These are phyloP conservation scores for Phycodurus eques DNA, from an alignment of 2,113 vertebrate species.

Conservation along the genomic window DNA sequence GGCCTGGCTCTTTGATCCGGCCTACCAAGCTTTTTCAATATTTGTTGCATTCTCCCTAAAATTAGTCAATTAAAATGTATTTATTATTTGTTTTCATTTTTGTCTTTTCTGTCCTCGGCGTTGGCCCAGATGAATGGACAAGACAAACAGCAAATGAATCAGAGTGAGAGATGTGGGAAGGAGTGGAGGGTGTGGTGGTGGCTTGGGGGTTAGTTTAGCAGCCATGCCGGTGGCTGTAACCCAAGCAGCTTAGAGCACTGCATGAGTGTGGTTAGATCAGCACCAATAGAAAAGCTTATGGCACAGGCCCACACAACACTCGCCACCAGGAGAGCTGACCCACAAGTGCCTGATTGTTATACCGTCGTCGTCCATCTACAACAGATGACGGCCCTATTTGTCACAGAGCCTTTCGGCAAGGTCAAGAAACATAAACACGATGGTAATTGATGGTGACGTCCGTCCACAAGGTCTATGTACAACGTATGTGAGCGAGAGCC, in stretches of 20 bases:
- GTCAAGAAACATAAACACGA: slow-evolving; percentile 50
- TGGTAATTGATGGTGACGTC: slow-evolving; percentile 43
- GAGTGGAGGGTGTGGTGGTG: slow-evolving; percentile 52
- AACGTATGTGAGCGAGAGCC: not conserved
- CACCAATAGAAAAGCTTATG: slow-evolving; percentile 59
- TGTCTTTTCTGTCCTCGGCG: slow-evolving; percentile 48
- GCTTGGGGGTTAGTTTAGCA: slow-evolving; percentile 41
- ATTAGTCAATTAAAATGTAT: no score
- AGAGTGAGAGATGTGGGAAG: slow-evolving; percentile 67
- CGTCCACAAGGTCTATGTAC: slow-evolving; percentile 16
- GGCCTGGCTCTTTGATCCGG: no score
- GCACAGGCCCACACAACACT: slow-evolving; percentile 54
- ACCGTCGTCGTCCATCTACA: slow-evolving; percentile 25
- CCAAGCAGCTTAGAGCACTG: slow-evolving; percentile 66
- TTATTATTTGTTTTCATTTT: no score
- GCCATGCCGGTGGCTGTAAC: slow-evolving; percentile 66
- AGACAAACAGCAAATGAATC: slow-evolving; percentile 70
- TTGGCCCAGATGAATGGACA: slow-evolving; percentile 66
- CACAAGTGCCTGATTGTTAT: slow-evolving; percentile 8
- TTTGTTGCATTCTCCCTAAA: no score
- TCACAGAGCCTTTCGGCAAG: slow-evolving; percentile 49
- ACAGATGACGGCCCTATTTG: slow-evolving; percentile 35
- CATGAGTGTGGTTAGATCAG: slow-evolving; percentile 68
- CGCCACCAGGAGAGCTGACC: slow-evolving; percentile 26
- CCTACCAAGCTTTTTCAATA: no score